Conservation (phyloP, 1,140 invertebrate genomes). For the Trachymyrmex septentrionalis region DNA sequence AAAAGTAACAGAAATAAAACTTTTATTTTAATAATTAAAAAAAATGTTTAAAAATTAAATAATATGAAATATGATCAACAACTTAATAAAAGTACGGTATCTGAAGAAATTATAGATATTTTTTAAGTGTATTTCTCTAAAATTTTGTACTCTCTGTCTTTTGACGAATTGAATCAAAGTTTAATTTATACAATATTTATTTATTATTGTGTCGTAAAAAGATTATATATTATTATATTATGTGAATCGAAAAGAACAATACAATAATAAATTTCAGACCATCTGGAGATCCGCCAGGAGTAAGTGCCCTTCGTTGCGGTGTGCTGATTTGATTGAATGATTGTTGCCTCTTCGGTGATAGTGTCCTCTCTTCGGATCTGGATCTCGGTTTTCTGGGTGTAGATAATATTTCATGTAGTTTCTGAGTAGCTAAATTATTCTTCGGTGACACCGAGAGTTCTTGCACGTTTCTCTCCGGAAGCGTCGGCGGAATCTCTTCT, state of each 20-base stretch:
- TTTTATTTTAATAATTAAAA: background rate
- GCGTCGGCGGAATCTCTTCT: constrained; percentile 81
- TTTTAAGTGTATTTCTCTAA: background rate
- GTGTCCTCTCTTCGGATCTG: constrained; percentile 80
- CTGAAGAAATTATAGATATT: background rate
- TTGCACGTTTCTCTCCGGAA: constrained; percentile 80
- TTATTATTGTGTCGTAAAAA: background rate
- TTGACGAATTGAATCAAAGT: background rate
- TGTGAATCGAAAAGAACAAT: background rate
- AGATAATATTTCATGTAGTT: constrained; percentile 90
- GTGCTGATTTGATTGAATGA: constrained; percentile 81
- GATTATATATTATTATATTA: background rate
- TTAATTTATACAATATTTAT: constrained; percentile 3
- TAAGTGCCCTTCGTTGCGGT: constrained; percentile 85
- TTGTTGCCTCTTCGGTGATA: constrained; percentile 82
- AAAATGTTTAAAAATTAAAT: background rate
- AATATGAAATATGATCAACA: background rate
- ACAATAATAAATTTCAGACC: constrained; percentile 67
- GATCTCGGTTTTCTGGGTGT: constrained; percentile 89
- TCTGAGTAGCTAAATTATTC: constrained; percentile 91
- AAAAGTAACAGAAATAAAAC: background rate
- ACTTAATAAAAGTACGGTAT: background rate
- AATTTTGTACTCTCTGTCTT: background rate
- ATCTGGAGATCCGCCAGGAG: constrained; percentile 82
- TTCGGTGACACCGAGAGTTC: constrained; percentile 84